A percentile compares a stretch with the other conserved stretches of the same genome.
Conservation (phyloP, 1,140 invertebrate genomes). For the Manduca sexta region DNA sequence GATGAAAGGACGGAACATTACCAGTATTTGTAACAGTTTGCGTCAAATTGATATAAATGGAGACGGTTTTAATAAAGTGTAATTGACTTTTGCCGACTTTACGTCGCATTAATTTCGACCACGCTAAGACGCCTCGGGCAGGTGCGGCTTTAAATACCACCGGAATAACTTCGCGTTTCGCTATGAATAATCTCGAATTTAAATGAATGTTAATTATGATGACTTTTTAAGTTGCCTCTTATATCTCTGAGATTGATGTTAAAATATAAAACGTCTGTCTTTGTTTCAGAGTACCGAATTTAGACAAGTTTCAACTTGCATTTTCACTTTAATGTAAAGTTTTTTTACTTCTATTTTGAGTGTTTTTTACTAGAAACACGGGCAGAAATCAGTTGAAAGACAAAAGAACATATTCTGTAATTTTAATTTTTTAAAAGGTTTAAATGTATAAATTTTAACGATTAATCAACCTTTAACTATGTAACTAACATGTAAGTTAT, state of each 20-base stretch:
- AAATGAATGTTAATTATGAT: slow-evolving; percentile 69
- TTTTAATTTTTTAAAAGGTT: no score
- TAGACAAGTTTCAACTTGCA: not conserved
- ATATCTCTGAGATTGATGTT: slow-evolving; percentile 43
- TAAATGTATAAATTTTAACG: no score
- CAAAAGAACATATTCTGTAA: no score
- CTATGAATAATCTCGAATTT: slow-evolving; percentile 67
- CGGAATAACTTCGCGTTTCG: slow-evolving; percentile 55
- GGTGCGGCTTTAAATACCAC: slow-evolving; percentile 67
- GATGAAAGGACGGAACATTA: slow-evolving; percentile 71
- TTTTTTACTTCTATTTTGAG: not conserved
- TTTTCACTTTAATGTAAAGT: no score
- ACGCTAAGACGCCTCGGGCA: slow-evolving; percentile 68
- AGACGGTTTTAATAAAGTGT: slow-evolving; percentile 74
- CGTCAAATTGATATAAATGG: slow-evolving; percentile 73
- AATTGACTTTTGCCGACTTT: slow-evolving; percentile 73
- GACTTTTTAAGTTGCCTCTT: slow-evolving; percentile 51
- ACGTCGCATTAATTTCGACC: slow-evolving; percentile 71
- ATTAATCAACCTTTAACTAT: no score
- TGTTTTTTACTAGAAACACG: no score
- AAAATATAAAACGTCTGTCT: slow-evolving; percentile 14
- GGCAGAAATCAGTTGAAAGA: no score
- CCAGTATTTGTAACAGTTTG: slow-evolving; percentile 74
- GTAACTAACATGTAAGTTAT: no score
- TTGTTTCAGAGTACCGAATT: not conserved